Evolutionary conservation across 2,113 vertebrate genomes (phyloP).

Genomic region (Platycercus adscitus): DNA sequence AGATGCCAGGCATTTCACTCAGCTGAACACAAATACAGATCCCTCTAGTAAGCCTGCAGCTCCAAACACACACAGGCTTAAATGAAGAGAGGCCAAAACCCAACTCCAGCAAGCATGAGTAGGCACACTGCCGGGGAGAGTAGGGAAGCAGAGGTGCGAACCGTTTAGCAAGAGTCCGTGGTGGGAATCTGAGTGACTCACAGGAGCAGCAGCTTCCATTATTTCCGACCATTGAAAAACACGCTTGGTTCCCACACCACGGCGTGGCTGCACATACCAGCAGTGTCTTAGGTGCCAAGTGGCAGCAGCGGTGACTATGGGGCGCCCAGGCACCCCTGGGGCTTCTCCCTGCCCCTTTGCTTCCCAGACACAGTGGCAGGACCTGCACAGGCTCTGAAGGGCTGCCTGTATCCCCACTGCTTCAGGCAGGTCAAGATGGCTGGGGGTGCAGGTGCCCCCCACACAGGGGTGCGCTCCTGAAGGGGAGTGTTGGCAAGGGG

Average conservation of each 20-base stretch:
- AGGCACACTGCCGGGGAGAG: neutral
- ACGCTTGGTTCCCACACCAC: neutral
- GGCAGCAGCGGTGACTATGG: neutral
- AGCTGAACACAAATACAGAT: neutral
- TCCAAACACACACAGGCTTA: neutral
- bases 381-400: neutral
- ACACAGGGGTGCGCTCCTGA: neutral
- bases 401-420: neutral
- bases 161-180: neutral
- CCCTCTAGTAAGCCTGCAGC: neutral
- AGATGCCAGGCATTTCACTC: neutral
- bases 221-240: neutral
- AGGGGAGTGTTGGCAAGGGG: neutral
- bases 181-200: neutral
- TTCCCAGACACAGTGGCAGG: neutral
- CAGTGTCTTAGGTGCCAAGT: neutral
- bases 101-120: neutral
- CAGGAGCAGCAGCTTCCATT: neutral
- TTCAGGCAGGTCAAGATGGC: rapidly evolving
- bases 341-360: neutral
- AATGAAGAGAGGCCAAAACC: neutral
- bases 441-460: neutral
- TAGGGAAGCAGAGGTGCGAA: neutral
- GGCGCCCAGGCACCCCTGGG: neutral
- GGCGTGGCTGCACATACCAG: neutral